Evolutionary conservation across 2,113 vertebrate genomes (phyloP).

Genomic region (Mobula hypostoma): DNA sequence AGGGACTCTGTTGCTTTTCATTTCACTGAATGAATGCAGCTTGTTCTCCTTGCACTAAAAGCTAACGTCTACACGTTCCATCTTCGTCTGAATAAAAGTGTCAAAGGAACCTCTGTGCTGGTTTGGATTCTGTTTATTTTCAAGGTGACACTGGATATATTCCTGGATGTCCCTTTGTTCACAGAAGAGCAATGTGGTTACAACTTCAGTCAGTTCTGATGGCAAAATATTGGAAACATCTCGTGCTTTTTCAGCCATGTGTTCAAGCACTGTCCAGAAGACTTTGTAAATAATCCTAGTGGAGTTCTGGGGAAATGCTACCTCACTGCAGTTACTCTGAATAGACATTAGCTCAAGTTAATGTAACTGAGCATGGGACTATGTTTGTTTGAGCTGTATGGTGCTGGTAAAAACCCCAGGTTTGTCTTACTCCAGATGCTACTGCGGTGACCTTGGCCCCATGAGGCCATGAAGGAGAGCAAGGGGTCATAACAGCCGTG

Average conservation of each 20-base stretch:
- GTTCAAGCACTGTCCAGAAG: not conserved
- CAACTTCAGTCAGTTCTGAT: not conserved
- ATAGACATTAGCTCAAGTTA: not conserved
- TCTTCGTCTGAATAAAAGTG: not conserved
- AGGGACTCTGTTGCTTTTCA: not conserved
- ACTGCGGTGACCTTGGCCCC: too few relatives aligned
- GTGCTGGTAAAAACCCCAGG: too few relatives aligned
- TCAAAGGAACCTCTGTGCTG: not conserved
- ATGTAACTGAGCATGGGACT: too few relatives aligned
- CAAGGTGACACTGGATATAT: not conserved
- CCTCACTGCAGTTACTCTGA: not conserved
- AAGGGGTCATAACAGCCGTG: too few relatives aligned
- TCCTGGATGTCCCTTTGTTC: not conserved
- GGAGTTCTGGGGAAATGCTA: not conserved
- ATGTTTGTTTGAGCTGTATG: too few relatives aligned
- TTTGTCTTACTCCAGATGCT: too few relatives aligned
- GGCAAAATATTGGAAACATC: not conserved
- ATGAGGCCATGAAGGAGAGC: too few relatives aligned
- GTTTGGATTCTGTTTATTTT: not conserved
- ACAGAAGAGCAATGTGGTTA: not conserved
- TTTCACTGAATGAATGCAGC: not conserved
- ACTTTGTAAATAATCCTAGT: too few relatives aligned
- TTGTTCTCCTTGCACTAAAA: not conserved
- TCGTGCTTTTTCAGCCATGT: not conserved
- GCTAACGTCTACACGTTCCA: not conserved